Evolutionary conservation across 2,113 vertebrate genomes (phyloP).

Genomic region (Zosterops pallidus): DNA sequence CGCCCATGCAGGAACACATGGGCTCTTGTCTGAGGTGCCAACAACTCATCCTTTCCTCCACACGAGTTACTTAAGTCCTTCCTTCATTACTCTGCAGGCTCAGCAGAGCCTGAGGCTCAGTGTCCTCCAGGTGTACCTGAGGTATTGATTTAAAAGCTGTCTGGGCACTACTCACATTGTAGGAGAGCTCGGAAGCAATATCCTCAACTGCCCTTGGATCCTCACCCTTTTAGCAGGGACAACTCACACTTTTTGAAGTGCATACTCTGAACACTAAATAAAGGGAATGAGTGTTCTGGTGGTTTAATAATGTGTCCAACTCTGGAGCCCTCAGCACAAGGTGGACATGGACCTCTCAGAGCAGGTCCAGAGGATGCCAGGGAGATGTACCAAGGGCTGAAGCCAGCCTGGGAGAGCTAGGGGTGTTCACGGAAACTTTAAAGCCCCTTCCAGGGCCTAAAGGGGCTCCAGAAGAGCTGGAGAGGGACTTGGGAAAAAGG

Average conservation of each 20-base stretch:
- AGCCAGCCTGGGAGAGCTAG: not conserved
- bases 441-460: not conserved
- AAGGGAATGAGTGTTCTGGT: not conserved
- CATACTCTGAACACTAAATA: not conserved
- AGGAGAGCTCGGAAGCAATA: not conserved
- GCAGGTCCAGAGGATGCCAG: not conserved
- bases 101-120: not conserved
- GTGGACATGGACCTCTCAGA: not conserved
- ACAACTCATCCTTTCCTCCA: not conserved
- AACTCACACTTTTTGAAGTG: not conserved
- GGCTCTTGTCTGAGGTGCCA: not conserved
- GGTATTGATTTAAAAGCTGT: not conserved
- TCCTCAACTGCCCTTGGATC: not conserved
- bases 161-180: not conserved
- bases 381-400: not conserved
- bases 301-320: not conserved
- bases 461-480: not conserved
- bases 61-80: accelerated
- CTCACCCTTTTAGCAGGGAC: not conserved
- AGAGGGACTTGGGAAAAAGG: not conserved
- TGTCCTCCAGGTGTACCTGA: not conserved
- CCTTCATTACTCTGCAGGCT: not conserved
- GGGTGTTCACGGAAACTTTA: not conserved
- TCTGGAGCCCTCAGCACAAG: not conserved
- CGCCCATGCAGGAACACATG: not conserved